phyloP scores from a whole-genome alignment of 2,113 vertebrate species.

The Thalassoma bifasciatum region DNA sequence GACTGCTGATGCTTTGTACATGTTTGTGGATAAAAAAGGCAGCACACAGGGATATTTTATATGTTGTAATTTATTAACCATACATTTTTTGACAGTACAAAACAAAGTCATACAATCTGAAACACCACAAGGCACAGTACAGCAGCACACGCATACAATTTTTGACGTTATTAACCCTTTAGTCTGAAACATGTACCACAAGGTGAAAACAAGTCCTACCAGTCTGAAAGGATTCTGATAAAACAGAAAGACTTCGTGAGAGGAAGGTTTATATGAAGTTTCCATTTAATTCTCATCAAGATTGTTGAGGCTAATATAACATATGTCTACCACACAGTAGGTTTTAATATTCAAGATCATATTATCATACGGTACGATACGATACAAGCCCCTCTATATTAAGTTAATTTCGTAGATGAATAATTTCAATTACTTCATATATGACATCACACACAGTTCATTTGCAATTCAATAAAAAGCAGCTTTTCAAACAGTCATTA shows the following conservation, averaged over 20 bases:
- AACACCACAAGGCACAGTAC: constrained; percentile 72
- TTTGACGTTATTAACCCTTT: constrained; percentile 56
- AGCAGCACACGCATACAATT: constrained; percentile 69
- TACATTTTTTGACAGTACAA: constrained; percentile 75
- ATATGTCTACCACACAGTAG: constrained; percentile 51
- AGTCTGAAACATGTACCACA: constrained; percentile 59
- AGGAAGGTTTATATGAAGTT: constrained; percentile 6
- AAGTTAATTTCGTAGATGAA: constrained; percentile 72
- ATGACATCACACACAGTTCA: constrained; percentile 64
- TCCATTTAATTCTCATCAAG: constrained; percentile 21
- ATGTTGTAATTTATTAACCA: constrained; percentile 45
- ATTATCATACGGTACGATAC: constrained; percentile 70
- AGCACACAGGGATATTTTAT: constrained; percentile 12
- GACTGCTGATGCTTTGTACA: too few species aligned
- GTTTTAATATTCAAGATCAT: constrained; percentile 54
- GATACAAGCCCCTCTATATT: constrained; percentile 68
- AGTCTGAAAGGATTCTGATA: constrained; percentile 10
- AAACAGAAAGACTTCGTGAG: not conserved
- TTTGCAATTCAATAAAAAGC: constrained; percentile 66
- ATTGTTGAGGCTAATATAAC: constrained; percentile 56
- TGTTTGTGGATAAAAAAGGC: not conserved
- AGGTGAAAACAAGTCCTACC: constrained; percentile 42
- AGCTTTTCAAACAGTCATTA: constrained; percentile 76
- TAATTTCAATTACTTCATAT: constrained; percentile 53
- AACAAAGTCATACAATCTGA: constrained; percentile 70